Conservation (phyloP, 2,888 invertebrate species). For the Drosophila putrida region DNA sequence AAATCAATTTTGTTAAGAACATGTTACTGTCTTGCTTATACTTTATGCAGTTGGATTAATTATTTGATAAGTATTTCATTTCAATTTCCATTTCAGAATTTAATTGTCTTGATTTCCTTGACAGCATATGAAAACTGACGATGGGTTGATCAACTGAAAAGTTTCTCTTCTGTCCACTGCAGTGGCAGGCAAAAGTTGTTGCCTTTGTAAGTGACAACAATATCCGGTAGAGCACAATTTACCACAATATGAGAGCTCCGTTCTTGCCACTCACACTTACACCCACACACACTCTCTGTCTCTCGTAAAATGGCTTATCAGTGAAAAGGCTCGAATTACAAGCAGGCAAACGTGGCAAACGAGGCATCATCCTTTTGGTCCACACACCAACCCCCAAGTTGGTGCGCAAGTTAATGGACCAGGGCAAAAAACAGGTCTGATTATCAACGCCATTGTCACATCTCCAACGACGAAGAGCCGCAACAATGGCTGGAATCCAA, state of each 20-base stretch:
- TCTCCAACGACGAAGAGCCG: conserved; percentile 36
- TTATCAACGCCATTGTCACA: conserved; percentile 76
- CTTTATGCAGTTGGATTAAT: conserved; percentile 17
- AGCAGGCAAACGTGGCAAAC: conserved; percentile 52
- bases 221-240: conserved; percentile 71
- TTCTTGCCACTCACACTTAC: conserved; percentile 12
- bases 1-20: neutral
- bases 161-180: conserved; percentile 14
- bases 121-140: conserved; percentile 9
- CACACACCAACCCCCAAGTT: conserved; percentile 13
- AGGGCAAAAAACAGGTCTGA: conserved; percentile 32
- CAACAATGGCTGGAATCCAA: conserved; percentile 68
- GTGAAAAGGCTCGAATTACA: conserved; percentile 68
- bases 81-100: conserved; percentile 22
- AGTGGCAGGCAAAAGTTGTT: conserved; percentile 22
- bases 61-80: conserved; percentile 27
- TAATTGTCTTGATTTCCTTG: conserved; percentile 25
- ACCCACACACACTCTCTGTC: conserved; percentile 22
- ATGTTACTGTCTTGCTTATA: neutral
- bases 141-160: conserved; percentile 35
- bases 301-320: conserved; percentile 75
- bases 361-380: conserved; percentile 35
- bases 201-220: conserved; percentile 48
- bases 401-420: conserved; percentile 47
- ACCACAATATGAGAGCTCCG: conserved; percentile 45